phyloP scores from a whole-genome alignment of 2,888 invertebrate species.

The Odiellus spinosus region DNA sequence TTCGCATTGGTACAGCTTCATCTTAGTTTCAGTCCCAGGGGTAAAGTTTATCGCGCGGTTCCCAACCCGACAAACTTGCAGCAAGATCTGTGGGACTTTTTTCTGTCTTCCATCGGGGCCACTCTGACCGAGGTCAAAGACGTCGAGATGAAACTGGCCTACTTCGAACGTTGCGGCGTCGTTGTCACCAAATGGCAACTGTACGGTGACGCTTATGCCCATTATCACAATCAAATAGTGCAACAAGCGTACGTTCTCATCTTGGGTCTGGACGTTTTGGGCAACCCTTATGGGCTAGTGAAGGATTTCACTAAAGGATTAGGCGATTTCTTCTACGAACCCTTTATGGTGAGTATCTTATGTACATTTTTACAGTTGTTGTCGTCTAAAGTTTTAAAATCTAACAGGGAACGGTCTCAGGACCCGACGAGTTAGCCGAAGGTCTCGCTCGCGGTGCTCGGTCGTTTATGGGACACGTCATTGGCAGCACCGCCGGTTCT shows the following conservation, averaged over 20 bases:
- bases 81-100: constrained; percentile 44
- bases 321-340: constrained; percentile 45
- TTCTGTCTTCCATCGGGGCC: constrained; percentile 47
- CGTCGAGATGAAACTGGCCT: constrained; percentile 46
- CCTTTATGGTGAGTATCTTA: constrained; percentile 37
- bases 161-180: constrained; percentile 44
- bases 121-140: constrained; percentile 45
- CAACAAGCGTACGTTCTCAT: constrained; percentile 67
- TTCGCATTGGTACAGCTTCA: constrained; percentile 41
- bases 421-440: constrained; percentile 36
- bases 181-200: constrained; percentile 38
- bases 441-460: constrained; percentile 33
- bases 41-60: constrained; percentile 26
- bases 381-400: neutral
- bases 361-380: constrained; percentile 2
- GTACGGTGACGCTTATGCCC: constrained; percentile 40
- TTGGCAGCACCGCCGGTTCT: constrained; percentile 32
- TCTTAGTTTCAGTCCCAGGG: constrained; percentile 41
- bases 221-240: constrained; percentile 52
- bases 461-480: constrained; percentile 34
- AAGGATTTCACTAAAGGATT: constrained; percentile 44
- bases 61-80: constrained; percentile 31
- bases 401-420: constrained; percentile 29
- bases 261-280: constrained; percentile 57
- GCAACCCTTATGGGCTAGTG: constrained; percentile 54